Evolutionary conservation across 1,140 invertebrate genomes (phyloP), one percentile per base, ranked within the genome.

Genomic region (Bombus waltoni): DNA sequence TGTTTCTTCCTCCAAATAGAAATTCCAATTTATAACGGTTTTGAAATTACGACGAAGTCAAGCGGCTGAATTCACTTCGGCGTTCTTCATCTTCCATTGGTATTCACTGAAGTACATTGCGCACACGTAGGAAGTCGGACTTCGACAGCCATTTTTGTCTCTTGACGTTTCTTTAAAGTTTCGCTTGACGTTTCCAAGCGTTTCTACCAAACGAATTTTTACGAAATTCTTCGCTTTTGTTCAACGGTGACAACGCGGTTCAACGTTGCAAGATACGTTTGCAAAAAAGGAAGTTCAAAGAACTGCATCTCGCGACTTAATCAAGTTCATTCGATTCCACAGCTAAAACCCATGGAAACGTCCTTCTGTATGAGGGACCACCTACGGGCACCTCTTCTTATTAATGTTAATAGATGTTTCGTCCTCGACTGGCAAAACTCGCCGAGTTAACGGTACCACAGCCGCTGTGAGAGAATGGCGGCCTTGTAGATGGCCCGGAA

Each of bases 391-490:
- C 88, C 83, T 91, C 88, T 91, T 90, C 87, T 93, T 92, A 93
- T 93, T 93, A 93, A 93, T 92, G 90, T 93, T 93, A 93, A 92
- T 93, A 92, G 91, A 91, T 90, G 90, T 90, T 92, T 92, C 91
- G 92, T 93, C 89, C 87, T 88, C 92, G 87, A 89, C 81, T 88
- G 86, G 88, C 89, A 87, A 92, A 93, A 91, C 91, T 92, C 88
- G 91, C 87, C 90, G 91, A 86, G 65, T 92, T 93, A 93, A 93
- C 92, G 93, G 93, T 93, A 93, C 85, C 87, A 87, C 79, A 88
- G 91, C 88, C 90, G 90, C 89, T 88, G 87, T 83, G 89, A 85
- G 88, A 89, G 91, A 90, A 89, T 89, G 89, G 84, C 92, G 89
- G 88, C 90, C 85, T 90, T 92, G 89, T 91, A 91, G 88, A 91